A percentile compares a stretch with the other conserved stretches of the same genome.
phyloP scores from a whole-genome alignment of 1,140 invertebrate genomes.

The Microplitis demolitor region DNA sequence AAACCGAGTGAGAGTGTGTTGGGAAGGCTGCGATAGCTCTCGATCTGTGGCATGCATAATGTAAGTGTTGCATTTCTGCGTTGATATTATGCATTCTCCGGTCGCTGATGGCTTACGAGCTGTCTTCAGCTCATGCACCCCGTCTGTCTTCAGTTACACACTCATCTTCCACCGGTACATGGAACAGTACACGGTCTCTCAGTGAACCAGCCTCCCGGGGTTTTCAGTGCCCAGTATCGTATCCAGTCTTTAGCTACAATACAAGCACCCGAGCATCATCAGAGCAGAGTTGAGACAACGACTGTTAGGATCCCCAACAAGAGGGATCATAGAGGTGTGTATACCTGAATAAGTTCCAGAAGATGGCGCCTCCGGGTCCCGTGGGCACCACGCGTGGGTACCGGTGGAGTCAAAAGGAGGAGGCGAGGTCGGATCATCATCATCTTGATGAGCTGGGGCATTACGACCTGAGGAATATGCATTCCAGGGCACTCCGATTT shows the following conservation, averaged over 20 bases:
- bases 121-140: conserved; percentile 21
- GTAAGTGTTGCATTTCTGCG: conserved; percentile 38
- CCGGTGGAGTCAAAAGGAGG: conserved; percentile 42
- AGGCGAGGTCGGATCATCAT: conserved; percentile 11
- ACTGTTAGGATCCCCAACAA: no score
- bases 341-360: conserved; percentile 46
- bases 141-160: conserved; percentile 13
- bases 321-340: conserved; percentile 31
- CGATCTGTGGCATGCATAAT: conserved; percentile 38
- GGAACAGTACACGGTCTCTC: no score
- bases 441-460: not conserved
- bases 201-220: not conserved
- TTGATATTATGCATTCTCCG: conserved; percentile 31
- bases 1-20: not conserved
- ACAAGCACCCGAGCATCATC: no score
- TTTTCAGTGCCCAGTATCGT: conserved; percentile 9
- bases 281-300: no score
- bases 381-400: conserved; percentile 34
- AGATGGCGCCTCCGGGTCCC: conserved; percentile 53
- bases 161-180: not conserved
- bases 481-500: no score
- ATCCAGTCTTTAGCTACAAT: no score
- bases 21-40: not conserved
- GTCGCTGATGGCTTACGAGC: conserved; percentile 18
- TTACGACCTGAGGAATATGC: not conserved